Base-by-base conservation (phyloP, 2,888 invertebrate genomes). In the Eilema caniola region DNA sequence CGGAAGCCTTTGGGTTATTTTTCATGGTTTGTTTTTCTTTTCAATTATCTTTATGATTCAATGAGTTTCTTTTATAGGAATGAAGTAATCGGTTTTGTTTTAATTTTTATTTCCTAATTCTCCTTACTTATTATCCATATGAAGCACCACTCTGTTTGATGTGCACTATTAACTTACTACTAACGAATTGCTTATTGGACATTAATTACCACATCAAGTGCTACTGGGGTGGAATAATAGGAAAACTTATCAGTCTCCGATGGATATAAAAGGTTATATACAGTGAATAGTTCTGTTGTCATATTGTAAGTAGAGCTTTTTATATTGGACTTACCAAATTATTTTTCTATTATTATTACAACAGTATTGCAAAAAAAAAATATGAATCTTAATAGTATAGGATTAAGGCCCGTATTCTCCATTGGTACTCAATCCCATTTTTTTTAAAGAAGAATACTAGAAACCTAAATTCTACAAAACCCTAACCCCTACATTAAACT, bases 121-220 rank as follows among this genome's bases (percentile, higher is more conserved):
- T 5, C 5, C 20, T 20, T 47, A 4, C 20, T 3, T 16, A 41
- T 14, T 41, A 41, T 16, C 20, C 10, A 10, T n/a, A 53, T 0
- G 53, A 53, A 53, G 2, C 10, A 53, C n/a, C 53, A 10, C 10
- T 53, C 53, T n/a, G 53, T 53, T 53, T 53, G n/a, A 53, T 53
- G n/a, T 53, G n/a, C 53, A 53, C 53, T 53, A 53, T 20, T 47
- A 20, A 20, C n/a, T 53, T 53, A n/a, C 53, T 53, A n/a, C 20
- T 53, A 53, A 53, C 20, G n/a, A 53, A 53, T 67, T 69, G 1
- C 61, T 70, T 68, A 67, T 62, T 62, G 53, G 53, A 53, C 53
- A 53, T 53, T 53, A 53, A 53, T 53, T n/a, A 53, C n/a, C 53
- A n/a, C 53, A 53, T 53, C 53, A n/a, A 53, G 53, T n/a, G 53